phyloP scores from a whole-genome alignment of 2,113 vertebrate species.

The Todiramphus chloris region DNA sequence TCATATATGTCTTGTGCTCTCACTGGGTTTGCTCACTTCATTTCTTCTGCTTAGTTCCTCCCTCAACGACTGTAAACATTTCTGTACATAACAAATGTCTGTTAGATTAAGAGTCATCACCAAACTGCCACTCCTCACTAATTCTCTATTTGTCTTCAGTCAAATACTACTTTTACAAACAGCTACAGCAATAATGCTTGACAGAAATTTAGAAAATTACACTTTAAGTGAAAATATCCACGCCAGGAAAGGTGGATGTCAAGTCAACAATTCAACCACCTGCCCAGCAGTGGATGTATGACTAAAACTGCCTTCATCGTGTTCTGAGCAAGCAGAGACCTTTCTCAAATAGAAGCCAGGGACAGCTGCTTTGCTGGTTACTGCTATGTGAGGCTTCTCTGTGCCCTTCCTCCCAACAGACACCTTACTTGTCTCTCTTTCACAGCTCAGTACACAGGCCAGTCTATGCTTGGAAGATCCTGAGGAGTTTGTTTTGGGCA shows the following conservation, averaged over 20 bases:
- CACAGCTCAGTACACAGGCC: accelerated
- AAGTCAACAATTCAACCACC: background rate
- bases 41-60: background rate
- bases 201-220: background rate
- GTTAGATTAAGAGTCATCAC: background rate
- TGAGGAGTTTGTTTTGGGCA: background rate
- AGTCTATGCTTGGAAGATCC: background rate
- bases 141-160: background rate
- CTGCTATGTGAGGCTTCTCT: background rate
- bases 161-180: background rate
- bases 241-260: background rate
- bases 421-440: background rate
- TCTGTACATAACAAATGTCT: background rate
- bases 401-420: background rate
- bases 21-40: background rate
- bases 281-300: background rate
- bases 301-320: background rate
- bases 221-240: background rate
- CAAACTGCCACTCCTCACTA: background rate
- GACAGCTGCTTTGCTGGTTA: background rate
- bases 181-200: background rate
- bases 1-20: background rate
- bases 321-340: background rate
- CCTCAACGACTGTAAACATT: background rate
- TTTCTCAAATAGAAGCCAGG: background rate